Base-by-base conservation (phyloP, 2,888 invertebrate species). In the Quadroppia sp. region DNA sequence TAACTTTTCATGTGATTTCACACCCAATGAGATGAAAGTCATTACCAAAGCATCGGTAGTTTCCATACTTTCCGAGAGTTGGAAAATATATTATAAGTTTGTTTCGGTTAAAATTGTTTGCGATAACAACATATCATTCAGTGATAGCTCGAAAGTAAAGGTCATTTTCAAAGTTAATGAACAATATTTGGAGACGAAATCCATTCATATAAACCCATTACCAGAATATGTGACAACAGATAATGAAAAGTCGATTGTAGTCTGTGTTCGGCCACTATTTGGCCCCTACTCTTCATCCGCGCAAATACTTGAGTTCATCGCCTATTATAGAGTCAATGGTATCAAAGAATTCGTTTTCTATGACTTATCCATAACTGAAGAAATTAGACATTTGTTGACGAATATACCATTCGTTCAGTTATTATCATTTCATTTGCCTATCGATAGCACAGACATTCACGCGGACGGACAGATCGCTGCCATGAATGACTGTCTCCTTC, bases 401-500 rank as follows among this genome's bases (percentile, higher is more conserved):
- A 23, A 67, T 23, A 67, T 67, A 17, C 40, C 40, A 11, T 36
- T 36, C 32, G 40, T 67, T 40, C 20, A 67, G 20, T 67, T 67
- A 67, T 67, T 67, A 40, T 23, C 67, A 23, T 67, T 40, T 40
- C 23, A 67, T 67, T 67, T 67, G 11, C 67, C 67, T 11, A 67
- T 67, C 4, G 67, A 67, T 42, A 67, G 67, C 13, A n/a, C 11
- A 1, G 20, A 40, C 20, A 67, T 67, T 40, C 67, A 67, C 32
- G 67, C 67, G 13, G 67, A 67, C 23, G 67, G 67, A 67, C 67
- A 67, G 25, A 67, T 67, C 23, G 67, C 67, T 11, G 67, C 67
- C 13, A 15, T 67, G 2, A 40, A 67, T 67, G 67, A 67, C 42
- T 67, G 67, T 40, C 20, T 42, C 1, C 40, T 67, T 36, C 36